These are phyloP conservation scores for Entosphenus tridentatus DNA, from an alignment of 2,113 vertebrate genomes.

Conservation along the genomic window DNA sequence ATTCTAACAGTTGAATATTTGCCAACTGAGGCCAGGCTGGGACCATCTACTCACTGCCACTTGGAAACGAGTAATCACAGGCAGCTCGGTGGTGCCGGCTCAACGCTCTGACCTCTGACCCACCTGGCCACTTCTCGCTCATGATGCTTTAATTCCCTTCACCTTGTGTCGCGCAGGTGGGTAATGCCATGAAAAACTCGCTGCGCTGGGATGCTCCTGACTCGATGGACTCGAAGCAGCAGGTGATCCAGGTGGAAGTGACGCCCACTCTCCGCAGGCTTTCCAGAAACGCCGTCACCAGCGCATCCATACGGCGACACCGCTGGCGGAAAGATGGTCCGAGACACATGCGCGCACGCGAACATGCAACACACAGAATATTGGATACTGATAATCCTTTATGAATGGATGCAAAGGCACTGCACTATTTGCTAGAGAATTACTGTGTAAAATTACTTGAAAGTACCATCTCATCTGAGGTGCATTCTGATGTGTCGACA, in stretches of 20 bases:
- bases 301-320: slow-evolving; percentile 84
- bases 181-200: slow-evolving; percentile 86
- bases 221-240: slow-evolving; percentile 63
- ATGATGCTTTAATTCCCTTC: background rate
- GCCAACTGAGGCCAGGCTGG: background rate
- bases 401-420: no score
- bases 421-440: no score
- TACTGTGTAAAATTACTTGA: no score
- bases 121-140: background rate
- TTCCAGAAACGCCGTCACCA: slow-evolving; percentile 91
- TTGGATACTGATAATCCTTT: no score
- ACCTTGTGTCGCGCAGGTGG: slow-evolving; percentile 32
- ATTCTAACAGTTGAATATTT: no score
- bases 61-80: background rate
- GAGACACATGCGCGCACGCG: slow-evolving; percentile 12
- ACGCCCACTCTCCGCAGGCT: slow-evolving; percentile 82
- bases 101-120: background rate
- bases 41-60: background rate
- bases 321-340: slow-evolving; percentile 97
- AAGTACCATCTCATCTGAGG: no score
- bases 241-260: slow-evolving; percentile 90
- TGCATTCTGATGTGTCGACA: no score
- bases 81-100: background rate
- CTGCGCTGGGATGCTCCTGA: slow-evolving; percentile 57
- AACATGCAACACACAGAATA: no score